Evolutionary conservation across 2,888 invertebrate genomes (phyloP), one percentile per base, ranked within the genome.

Genomic region (Chrysomela aeneicollis): DNA sequence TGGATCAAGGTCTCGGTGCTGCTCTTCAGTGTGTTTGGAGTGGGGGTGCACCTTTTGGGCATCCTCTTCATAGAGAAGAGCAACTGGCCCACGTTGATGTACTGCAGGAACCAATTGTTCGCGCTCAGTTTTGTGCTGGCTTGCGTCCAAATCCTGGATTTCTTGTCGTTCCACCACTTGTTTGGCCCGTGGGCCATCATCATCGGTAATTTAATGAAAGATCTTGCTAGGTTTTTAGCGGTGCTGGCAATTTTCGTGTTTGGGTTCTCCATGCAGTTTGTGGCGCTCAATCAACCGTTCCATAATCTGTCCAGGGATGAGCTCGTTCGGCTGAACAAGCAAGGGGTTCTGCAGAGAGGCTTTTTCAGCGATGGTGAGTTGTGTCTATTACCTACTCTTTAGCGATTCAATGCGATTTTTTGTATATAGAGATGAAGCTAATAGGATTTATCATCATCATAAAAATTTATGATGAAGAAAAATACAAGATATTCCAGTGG

Each of bases 101-200:
- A 97, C 84, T 90, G 97, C 74, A 88, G 98, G 68, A 99, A 99
- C 85, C 98, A 99, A 83, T 89, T 98, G 79, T 95, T 99, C 79
- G 98, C 98, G 0, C 86, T 98, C 78, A 94, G 97, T 62, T 92
- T 99, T 81, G 87, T 99, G 67, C 86, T 98, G 76, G 97, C 97
- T 61, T 99, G 98, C 84, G 97, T 99, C 54, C 97, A 98, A 85
- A 95, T 98, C 77, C 86, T 98, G 78, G 96, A 97, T 85, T 99
- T 99, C 82, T 86, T 99, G 54, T 98, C 98, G 21, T 99, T 99
- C 82, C 99, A 99, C 83, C 97, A 99, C 84, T 87, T 99, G 18
- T 99, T 99, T 81, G 99, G 99, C 52, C 99, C 99, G 0, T 99
- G 99, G 99, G 98, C 98, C 32, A 99, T 99, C 80, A 99, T 99